Conservation (phyloP, 2,113 vertebrate species). For the Psittacula cyanocephala region DNA sequence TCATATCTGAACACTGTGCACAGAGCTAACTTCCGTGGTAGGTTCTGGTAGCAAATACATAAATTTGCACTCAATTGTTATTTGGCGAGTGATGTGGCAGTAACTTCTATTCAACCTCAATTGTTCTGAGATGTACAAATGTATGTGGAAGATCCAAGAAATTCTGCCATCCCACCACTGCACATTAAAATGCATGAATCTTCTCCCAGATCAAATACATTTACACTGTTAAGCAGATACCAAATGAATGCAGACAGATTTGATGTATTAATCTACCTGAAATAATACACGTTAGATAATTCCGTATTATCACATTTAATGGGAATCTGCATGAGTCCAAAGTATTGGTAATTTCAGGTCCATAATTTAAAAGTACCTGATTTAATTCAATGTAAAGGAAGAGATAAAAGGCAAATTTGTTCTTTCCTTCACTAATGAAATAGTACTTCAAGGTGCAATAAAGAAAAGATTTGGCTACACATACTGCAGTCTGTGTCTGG, state of each 20-base stretch:
- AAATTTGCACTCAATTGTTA: slow-evolving; percentile 36
- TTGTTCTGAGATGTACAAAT: slow-evolving; percentile 23
- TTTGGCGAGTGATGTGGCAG: background rate
- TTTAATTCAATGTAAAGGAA: slow-evolving; percentile 64
- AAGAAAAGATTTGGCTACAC: slow-evolving; percentile 14
- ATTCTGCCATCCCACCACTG: slow-evolving; percentile 30
- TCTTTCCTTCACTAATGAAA: slow-evolving; percentile 50
- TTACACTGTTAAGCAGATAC: slow-evolving; percentile 34
- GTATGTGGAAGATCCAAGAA: slow-evolving; percentile 31
- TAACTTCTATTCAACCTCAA: slow-evolving; percentile 54
- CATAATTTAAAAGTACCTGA: slow-evolving; percentile 65
- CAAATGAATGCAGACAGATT: slow-evolving; percentile 44
- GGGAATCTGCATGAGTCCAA: slow-evolving; percentile 50
- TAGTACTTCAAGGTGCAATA: slow-evolving; percentile 23
- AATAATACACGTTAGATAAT: slow-evolving; percentile 41
- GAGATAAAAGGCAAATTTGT: slow-evolving; percentile 70
- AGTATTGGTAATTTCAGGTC: slow-evolving; percentile 63
- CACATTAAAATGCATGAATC: slow-evolving; percentile 32
- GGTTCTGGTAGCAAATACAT: slow-evolving; percentile 5
- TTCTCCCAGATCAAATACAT: slow-evolving; percentile 51
- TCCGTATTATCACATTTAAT: slow-evolving; percentile 71
- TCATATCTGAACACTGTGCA: background rate
- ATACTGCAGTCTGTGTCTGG: background rate
- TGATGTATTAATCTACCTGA: slow-evolving; percentile 70
- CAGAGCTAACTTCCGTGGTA: background rate